Base-by-base conservation (phyloP, 2,113 vertebrate genomes). In the Grus americana region DNA sequence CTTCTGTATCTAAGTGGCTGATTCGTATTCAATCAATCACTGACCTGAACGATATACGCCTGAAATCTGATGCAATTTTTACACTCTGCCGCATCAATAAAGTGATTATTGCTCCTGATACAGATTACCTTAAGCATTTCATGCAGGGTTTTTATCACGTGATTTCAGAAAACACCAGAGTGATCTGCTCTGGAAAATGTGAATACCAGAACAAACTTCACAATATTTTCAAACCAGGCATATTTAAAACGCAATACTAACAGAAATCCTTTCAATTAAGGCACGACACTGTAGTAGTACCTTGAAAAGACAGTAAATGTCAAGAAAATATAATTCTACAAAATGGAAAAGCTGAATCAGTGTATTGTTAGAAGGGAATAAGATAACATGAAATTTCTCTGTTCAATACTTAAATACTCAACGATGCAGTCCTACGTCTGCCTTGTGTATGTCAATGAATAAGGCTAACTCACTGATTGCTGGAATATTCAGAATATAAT, bases 241-340 rank as follows among this genome's bases (percentile, higher is more conserved):
- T 12, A 42, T 78, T 86, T 68, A 38, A 72, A 81, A 78, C 16
- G 70, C 80, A 49, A 17, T 12, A 6, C 6, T 40, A 65, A 38
- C 6, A 83, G 57, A 74, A 63, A 89, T 46, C 44, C 61, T 68
- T n/a, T 59, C 16, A 42, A n/a, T 49, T 23, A 27, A 55, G 76
- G 40, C 15, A 15, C 1, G 11, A 10, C 29, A 12, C n/a, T 27
- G 27, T 6, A 32, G 9, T 8, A n/a, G 0, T 8, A 12, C 21
- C 44, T 54, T 20, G 13, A 72, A 78, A 58, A 70, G 54, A n/a
- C 18, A 50, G 12, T 42, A 32, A 71, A 50, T 11, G 30, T 73
- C 50, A 75, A 79, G 50, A 40, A 83, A 72, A 67, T 23, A 24
- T 2, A 27, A 23, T 63, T 47, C 54, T 38, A 47, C 54, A 38